Evolutionary conservation across 2,797 vertebrate species (phyloP).

Genomic region (Lacerta agilis): DNA sequence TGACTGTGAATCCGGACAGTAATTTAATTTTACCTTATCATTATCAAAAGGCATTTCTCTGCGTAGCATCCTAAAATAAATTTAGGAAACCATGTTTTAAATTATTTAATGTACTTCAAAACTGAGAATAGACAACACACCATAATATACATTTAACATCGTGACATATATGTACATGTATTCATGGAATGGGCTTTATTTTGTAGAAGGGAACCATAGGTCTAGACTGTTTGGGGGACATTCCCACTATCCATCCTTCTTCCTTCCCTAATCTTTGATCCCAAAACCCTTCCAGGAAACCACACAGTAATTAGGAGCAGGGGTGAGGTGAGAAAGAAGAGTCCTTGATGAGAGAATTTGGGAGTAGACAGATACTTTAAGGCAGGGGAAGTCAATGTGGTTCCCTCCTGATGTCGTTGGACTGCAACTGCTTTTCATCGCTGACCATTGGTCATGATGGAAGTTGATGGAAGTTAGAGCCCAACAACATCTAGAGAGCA

Average conservation of each 20-base stretch:
- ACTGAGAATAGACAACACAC: conserved; percentile 27
- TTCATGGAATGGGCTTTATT: conserved; percentile 49
- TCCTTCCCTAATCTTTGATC: background rate
- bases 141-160: conserved; percentile 5
- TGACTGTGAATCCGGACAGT: conserved; percentile 17
- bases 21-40: conserved; percentile 18
- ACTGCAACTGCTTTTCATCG: no score
- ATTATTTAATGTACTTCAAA: conserved; percentile 25
- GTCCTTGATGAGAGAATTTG: background rate
- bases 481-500: no score
- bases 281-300: background rate
- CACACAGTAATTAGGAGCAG: background rate
- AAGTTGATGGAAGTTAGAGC: no score
- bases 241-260: no score
- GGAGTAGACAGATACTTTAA: no score
- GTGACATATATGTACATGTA: conserved; percentile 45
- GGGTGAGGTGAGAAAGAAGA: background rate
- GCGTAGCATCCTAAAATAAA: conserved; percentile 36
- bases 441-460: background rate
- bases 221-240: background rate
- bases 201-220: conserved; percentile 20
- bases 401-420: no score
- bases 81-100: conserved; percentile 31
- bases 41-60: conserved; percentile 13
- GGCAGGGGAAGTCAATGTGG: no score